Evolutionary conservation across 2,888 invertebrate species (phyloP), one percentile per base, ranked within the genome.

Genomic region (Cosmorhoe ocellata): DNA sequence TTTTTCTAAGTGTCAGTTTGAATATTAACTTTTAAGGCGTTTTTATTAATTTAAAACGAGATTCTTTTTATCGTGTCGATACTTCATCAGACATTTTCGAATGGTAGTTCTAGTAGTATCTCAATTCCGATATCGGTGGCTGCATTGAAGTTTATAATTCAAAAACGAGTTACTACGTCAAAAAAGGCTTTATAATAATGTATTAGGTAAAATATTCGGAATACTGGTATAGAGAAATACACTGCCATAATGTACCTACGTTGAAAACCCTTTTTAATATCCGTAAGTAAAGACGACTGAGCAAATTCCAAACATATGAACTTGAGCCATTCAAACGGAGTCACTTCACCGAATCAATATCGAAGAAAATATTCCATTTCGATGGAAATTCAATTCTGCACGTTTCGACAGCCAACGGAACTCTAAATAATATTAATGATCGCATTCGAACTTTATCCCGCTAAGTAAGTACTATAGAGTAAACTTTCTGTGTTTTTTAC

Each of bases 321-420:
- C 60, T 67, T 63, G 58, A 65, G 59, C 56, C 57, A 58, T 39
- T 30, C 43, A 41, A 54, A 55, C 55, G 56, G 57, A 66, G 50
- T 59, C 61, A 59, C 61, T 62, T 56, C 61, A 40, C 41, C 12
- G 57, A 64, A 67, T 71, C 69, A 64, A 71, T 71, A 69, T 53
- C 56, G 61, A 51, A 54, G 60, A 61, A 69, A 69, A 64, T 70
- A 68, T 68, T 63, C 68, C 59, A 67, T 69, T 67, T 61, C 61
- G 52, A 68, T 69, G 66, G 66, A 69, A 69, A 71, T 71, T 68
- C 64, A 62, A 68, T 64, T 68, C 61, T 44, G 64, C 57, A 58
- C 61, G 62, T 61, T 60, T 63, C 62, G 54, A 51, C 57, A 54
- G 57, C 61, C 60, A 58, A 60, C 61, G 59, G 33, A 52, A 54